These are phyloP conservation scores for Callipepla californica DNA, from an alignment of 2,113 vertebrate genomes.

Conservation along the genomic window DNA sequence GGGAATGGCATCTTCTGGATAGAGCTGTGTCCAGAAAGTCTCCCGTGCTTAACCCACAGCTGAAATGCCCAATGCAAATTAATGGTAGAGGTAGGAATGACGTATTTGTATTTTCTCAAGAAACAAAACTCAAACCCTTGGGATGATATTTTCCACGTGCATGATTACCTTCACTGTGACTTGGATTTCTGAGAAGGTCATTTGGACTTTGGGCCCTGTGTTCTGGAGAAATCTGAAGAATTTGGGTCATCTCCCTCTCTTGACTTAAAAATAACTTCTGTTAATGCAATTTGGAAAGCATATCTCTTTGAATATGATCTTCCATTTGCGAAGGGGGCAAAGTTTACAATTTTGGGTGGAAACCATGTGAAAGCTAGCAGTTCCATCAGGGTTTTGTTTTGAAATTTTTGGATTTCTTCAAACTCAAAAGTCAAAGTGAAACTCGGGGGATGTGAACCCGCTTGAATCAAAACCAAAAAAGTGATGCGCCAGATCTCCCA, in stretches of 20 bases:
- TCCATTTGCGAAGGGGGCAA: constrained; percentile 32
- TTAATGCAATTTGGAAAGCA: constrained; percentile 10
- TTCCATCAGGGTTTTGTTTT: constrained; percentile 18
- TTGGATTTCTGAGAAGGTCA: neutral
- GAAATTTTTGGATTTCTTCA: constrained; percentile 40
- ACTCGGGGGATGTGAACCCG: constrained; percentile 70
- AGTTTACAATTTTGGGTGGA: constrained; percentile 60
- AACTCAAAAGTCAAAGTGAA: constrained; percentile 59
- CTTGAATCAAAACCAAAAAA: constrained; percentile 54
- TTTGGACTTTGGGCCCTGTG: neutral
- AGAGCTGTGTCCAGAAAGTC: neutral
- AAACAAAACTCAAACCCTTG: neutral
- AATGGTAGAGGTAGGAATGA: neutral
- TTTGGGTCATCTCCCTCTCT: neutral
- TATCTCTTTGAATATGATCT: neutral
- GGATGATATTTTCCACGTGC: neutral
- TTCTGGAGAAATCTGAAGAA: constrained; percentile 43
- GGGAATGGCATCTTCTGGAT: constrained; percentile 27
- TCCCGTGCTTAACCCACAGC: neutral
- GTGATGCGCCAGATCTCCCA: constrained; percentile 47
- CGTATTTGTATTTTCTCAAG: neutral
- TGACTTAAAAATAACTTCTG: constrained; percentile 24
- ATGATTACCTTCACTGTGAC: neutral
- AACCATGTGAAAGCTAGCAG: constrained; percentile 52
- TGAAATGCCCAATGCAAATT: neutral